phyloP scores from a whole-genome alignment of 2,888 invertebrate species.

The Nemotelus pantherinus region DNA sequence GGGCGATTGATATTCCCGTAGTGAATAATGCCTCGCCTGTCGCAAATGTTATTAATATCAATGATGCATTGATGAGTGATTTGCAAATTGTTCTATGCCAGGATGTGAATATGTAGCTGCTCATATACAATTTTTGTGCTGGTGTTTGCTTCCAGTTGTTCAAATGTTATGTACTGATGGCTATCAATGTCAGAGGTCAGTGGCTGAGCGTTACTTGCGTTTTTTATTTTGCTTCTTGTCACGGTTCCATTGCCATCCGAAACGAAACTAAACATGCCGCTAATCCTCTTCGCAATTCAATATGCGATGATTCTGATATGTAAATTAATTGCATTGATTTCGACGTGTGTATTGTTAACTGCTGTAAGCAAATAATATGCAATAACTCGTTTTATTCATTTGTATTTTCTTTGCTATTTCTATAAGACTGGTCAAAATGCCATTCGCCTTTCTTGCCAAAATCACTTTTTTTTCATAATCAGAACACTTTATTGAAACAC shows the following conservation, averaged over 20 bases:
- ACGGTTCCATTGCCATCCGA: neutral
- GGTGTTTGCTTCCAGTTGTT: constrained; percentile 3
- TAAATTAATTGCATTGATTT: constrained; percentile 32
- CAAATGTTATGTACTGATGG: constrained; percentile 23
- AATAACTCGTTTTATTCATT: too few species aligned
- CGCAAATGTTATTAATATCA: constrained; percentile 6
- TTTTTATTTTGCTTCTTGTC: too few species aligned
- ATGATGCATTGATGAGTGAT: constrained; percentile 30
- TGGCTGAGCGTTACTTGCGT: neutral
- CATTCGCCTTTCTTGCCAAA: too few species aligned
- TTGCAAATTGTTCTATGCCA: neutral
- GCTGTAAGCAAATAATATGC: too few species aligned
- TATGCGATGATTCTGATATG: constrained; percentile 37
- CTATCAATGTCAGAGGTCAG: constrained; percentile 19
- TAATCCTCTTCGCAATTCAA: constrained; percentile 23
- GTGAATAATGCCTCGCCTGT: constrained; percentile 26
- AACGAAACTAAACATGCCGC: constrained; percentile 34
- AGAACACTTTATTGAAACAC: too few species aligned
- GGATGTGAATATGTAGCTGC: constrained; percentile 38
- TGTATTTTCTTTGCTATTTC: too few species aligned
- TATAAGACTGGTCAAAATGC: too few species aligned
- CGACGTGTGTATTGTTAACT: constrained; percentile 29
- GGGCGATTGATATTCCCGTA: constrained; percentile 1
- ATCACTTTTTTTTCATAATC: too few species aligned
- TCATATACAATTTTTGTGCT: neutral